Base-by-base conservation (phyloP, 2,888 invertebrate species). In the Bruchidius siliquastri region DNA sequence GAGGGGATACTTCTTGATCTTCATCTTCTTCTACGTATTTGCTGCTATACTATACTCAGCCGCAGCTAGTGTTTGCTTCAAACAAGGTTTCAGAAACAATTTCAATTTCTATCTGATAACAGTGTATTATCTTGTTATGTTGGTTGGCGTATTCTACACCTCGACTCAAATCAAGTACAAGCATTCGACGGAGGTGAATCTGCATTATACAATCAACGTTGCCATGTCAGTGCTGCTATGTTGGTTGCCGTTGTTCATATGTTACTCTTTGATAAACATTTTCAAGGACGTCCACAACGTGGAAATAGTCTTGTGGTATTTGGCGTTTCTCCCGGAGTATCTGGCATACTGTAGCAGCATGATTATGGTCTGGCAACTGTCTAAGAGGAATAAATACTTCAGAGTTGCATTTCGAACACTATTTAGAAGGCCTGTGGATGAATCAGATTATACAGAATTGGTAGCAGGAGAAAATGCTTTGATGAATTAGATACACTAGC, bases 41-140 rank as follows among this genome's bases (percentile, higher is more conserved):
- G 78, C 78, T 72, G 70, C 77, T 6, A 72, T 78, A 70, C 21
- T 79, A 0, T 77, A 76, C 21, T 72, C 74, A 30, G 76, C 76
- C 68, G 73, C 79, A 2, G 76, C 75, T 0, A 72, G 72, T 22
- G 76, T 78, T 18, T 81, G 81, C 67, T 78, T 79, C 49, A 73
- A 71, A 21, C 70, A 21, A 0, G 76, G 76, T 0, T 70, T 77
- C 20, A 49, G 8, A 32, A 76, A 75, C 70, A 72, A 75, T 21
- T 76, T 77, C 18, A 74, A 74, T 21, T 76, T 76, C n/a, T 76
- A 76, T 30, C 73, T 77, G 21, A n/a, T 77, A n/a, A 75, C 78
- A 2, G 72, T 69, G n/a, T 76, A 77, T 68, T 77, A 76, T 22
- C 20, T 76, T 8, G 6, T 68, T 20, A 20, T 72, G 22, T 21